Percentiles rank a stretch among this genome's conserved stretches.
Conservation (phyloP, 2,888 invertebrate genomes). For the Megalurothrips usitatus region DNA sequence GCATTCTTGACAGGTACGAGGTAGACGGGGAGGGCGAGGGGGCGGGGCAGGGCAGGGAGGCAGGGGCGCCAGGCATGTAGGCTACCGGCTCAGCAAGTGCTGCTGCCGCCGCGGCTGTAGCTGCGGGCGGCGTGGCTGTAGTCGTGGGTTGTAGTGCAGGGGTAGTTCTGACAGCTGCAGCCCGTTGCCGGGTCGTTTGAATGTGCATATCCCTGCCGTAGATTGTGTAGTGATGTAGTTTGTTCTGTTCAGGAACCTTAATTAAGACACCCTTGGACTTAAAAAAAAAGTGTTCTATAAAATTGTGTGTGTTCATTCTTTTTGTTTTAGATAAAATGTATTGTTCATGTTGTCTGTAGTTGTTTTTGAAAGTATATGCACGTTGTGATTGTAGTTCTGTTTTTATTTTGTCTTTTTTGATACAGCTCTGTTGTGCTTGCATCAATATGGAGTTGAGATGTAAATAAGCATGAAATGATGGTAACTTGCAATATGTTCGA, state of each 20-base stretch:
- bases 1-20: slow-evolving; percentile 84
- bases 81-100: slow-evolving; percentile 29
- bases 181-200: background rate
- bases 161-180: background rate
- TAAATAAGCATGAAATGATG: slow-evolving; percentile 5
- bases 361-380: background rate
- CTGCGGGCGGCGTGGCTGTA: background rate
- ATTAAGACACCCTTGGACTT: background rate
- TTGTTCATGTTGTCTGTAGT: background rate
- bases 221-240: background rate
- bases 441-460: background rate
- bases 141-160: background rate
- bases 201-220: background rate
- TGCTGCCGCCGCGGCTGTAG: background rate
- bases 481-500: background rate
- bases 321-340: background rate
- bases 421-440: slow-evolving; percentile 11
- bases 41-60: too few relatives aligned
- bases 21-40: too few relatives aligned
- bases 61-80: too few relatives aligned
- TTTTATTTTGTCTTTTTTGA: background rate
- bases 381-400: background rate
- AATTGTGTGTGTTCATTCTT: background rate
- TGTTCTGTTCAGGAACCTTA: background rate
- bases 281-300: background rate